A percentile compares a stretch with the other conserved stretches of the same genome.
phyloP scores from a whole-genome alignment of 2,888 invertebrate genomes.

The Euphydryas editha region DNA sequence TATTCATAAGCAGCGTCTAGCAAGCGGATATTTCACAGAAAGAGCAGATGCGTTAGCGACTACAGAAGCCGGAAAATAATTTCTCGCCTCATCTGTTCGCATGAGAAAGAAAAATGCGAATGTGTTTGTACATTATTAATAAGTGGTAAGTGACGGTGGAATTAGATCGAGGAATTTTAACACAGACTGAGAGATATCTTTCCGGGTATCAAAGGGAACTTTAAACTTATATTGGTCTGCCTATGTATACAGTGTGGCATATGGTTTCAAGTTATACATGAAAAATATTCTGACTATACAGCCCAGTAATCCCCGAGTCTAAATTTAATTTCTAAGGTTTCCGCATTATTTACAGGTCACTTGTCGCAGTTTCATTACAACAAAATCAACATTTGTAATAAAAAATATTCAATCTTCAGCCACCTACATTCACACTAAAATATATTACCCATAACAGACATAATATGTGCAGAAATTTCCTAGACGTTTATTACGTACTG shows the following conservation, averaged over 20 bases:
- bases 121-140: not conserved
- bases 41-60: not conserved
- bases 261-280: too few species aligned
- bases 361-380: not conserved
- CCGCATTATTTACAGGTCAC: too few species aligned
- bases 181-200: too few species aligned
- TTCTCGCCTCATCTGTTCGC: not conserved
- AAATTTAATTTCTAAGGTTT: too few species aligned
- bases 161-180: not conserved
- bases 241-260: too few species aligned
- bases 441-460: too few species aligned
- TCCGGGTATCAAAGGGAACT: too few species aligned
- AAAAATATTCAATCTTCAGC: not conserved
- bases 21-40: not conserved
- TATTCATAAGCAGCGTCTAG: not conserved
- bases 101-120: not conserved
- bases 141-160: not conserved
- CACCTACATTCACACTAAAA: too few species aligned
- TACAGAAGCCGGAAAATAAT: not conserved
- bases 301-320: too few species aligned
- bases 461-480: not conserved
- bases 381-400: not conserved
- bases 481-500: not conserved
- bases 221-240: too few species aligned
- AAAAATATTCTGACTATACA: too few species aligned